Conservation (phyloP, 2,888 invertebrate species). For the Pegoplata infirma region DNA sequence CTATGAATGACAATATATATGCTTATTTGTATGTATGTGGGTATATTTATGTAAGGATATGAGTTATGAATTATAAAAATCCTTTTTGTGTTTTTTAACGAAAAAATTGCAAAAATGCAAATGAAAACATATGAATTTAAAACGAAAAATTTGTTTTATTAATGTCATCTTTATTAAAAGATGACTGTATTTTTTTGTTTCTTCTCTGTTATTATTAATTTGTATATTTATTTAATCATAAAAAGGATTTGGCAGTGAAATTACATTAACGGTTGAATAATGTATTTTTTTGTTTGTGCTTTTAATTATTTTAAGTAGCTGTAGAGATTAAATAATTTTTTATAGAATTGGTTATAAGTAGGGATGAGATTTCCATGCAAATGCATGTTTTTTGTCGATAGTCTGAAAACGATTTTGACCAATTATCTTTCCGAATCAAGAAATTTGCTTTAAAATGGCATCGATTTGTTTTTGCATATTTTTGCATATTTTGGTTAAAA, state of each 20-base stretch:
- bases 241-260: not conserved
- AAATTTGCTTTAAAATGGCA: too few species aligned
- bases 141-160: slow-evolving; percentile 25
- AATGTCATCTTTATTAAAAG: not conserved
- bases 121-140: slow-evolving; percentile 58
- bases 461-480: too few species aligned
- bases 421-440: too few species aligned
- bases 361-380: too few species aligned
- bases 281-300: not conserved
- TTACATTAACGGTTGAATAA: not conserved
- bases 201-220: slow-evolving; percentile 31
- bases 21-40: slow-evolving; percentile 8
- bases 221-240: slow-evolving; percentile 13
- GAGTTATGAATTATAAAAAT: slow-evolving; percentile 61
- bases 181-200: not conserved
- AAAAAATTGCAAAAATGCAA: slow-evolving; percentile 56
- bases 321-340: too few species aligned
- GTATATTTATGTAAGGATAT: slow-evolving; percentile 11
- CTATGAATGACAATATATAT: slow-evolving; percentile 11
- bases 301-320: too few species aligned
- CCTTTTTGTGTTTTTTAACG: slow-evolving; percentile 33
- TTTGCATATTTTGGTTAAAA: too few species aligned
- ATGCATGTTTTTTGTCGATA: too few species aligned
- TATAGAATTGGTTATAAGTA: too few species aligned
- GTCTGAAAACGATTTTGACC: too few species aligned